Evolutionary conservation across 2,797 vertebrate genomes (phyloP), one percentile per base, ranked within the genome.

Genomic region (Falco cherrug): DNA sequence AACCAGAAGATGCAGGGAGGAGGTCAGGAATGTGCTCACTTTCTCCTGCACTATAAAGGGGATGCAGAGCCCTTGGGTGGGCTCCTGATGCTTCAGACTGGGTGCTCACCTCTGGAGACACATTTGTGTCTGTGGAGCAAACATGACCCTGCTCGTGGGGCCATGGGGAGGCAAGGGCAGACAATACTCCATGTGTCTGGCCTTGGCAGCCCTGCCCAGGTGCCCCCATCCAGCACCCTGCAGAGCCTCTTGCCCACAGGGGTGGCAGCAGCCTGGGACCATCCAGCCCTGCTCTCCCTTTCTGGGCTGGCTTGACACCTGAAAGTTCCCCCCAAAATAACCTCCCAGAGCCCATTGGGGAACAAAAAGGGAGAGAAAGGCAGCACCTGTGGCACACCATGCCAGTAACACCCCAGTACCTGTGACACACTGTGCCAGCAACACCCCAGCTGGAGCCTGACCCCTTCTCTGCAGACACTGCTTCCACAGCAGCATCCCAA

Each of bases 371-470:
- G 61, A 84, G 80, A 68, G 25, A 47, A 68, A 39, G 37, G 21
- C 4, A 2, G 43, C 61, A 35, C 31, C 35, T 15, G 54, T 1
- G 3, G 14, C 57, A 51, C 11, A 8, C 41, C 28, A 11, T 35
- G 41, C 26, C 65, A 67, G 71, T 61, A 48, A 5, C 0, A 0
- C 37, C 45, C 7, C 47, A 26, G 43, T 37, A 35, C 31, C 35
- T 15, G 54, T 1, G 3, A 12, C 57, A 51, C 11, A 8, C 41
- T 24, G 11, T 35, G 41, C 26, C 65, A 67, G 71, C 61, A 48
- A 5, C 0, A 0, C 37, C 45, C 7, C 47, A 26, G 43, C 15
- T 0, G 1, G 45, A 56, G 60, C 64, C 41, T 45, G 25, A n/a
- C 50, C 39, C 31, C 5, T 69, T 24, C 63, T 37, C 48, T 20